Evolutionary conservation across 2,113 vertebrate species (phyloP).

Genomic region (Lophochroa leadbeateri): DNA sequence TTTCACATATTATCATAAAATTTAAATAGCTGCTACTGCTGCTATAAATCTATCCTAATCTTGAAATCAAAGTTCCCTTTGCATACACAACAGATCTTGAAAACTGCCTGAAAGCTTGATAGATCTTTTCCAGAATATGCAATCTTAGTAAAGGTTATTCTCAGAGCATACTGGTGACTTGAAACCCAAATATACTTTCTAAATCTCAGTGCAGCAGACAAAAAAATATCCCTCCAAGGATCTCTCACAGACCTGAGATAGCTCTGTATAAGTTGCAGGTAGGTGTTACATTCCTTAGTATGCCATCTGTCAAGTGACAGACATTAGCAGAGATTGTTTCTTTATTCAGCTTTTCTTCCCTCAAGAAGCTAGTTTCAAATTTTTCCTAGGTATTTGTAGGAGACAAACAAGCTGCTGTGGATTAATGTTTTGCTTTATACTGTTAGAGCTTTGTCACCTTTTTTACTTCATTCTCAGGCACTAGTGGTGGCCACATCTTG

Average conservation of each 20-base stretch:
- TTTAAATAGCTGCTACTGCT: constrained; percentile 12
- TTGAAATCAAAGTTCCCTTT: constrained; percentile 42
- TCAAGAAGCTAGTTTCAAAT: neutral
- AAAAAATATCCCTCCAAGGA: neutral
- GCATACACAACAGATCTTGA: constrained; percentile 44
- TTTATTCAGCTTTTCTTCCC: constrained; percentile 15
- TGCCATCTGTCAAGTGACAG: constrained; percentile 14
- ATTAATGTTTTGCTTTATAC: neutral
- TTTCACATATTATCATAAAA: neutral
- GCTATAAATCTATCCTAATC: constrained; percentile 35
- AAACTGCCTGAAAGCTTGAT: constrained; percentile 47
- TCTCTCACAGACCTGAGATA: neutral
- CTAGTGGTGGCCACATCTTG: neutral
- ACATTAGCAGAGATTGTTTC: neutral
- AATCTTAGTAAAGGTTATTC: constrained; percentile 16
- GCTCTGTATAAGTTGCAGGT: neutral
- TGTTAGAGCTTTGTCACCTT: neutral
- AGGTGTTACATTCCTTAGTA: neutral
- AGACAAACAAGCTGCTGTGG: neutral
- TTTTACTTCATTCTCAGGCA: neutral
- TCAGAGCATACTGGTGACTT: neutral
- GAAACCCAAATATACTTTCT: neutral
- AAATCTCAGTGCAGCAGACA: neutral
- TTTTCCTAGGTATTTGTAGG: neutral
- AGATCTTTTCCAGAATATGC: neutral